A percentile compares a stretch with the other conserved stretches of the same genome.
Evolutionary conservation across 1,140 invertebrate genomes (phyloP).

Genomic region (Neodiprion virginianus): DNA sequence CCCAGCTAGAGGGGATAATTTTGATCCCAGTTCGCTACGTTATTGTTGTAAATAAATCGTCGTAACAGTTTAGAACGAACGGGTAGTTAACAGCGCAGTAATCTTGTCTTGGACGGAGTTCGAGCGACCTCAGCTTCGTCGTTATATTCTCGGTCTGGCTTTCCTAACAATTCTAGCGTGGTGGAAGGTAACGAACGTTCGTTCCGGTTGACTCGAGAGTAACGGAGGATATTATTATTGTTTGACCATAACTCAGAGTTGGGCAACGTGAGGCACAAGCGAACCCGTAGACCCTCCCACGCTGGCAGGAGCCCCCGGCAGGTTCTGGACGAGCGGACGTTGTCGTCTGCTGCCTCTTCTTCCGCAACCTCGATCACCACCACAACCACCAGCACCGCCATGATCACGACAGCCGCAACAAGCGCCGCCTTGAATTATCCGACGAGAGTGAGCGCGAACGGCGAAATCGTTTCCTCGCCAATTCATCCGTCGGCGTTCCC

Average conservation of each 20-base stretch:
- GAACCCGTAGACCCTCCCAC: conserved; percentile 55
- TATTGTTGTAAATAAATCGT: too few species aligned
- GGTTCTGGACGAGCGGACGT: conserved; percentile 42
- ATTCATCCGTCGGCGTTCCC: neutral
- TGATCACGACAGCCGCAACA: neutral
- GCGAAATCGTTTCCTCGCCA: neutral
- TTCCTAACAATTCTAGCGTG: neutral
- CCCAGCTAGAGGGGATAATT: too few species aligned
- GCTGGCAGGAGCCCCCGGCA: conserved; percentile 53
- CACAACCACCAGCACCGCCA: conserved; percentile 14
- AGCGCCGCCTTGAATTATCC: neutral
- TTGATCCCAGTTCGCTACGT: too few species aligned
- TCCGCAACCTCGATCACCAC: conserved; percentile 20
- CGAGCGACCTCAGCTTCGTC: neutral
- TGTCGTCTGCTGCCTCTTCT: conserved; percentile 7
- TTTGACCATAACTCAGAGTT: conserved; percentile 49
- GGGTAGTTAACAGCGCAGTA: neutral
- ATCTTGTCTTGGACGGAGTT: neutral
- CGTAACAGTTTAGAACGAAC: too few species aligned
- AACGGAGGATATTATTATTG: conserved; percentile 28
- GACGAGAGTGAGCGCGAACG: too few species aligned
- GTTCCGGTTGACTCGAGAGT: conserved; percentile 29
- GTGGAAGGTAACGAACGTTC: neutral
- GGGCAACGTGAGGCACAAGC: conserved; percentile 58
- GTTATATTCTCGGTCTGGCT: conserved; percentile 8